Evolutionary conservation across 2,797 vertebrate species (phyloP).

Genomic region (Mus minutoides): DNA sequence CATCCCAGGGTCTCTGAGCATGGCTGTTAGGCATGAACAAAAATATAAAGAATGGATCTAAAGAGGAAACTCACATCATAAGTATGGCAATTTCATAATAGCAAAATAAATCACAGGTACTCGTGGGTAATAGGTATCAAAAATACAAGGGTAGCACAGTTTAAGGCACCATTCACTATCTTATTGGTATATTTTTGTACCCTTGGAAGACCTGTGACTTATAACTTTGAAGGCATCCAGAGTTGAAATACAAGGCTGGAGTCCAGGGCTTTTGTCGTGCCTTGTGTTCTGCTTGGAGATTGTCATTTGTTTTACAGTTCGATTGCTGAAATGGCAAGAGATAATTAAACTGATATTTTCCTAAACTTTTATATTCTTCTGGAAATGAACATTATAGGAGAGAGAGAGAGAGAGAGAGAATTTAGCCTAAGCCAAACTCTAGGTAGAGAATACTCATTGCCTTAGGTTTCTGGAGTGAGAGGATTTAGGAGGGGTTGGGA

Average conservation of each 20-base stretch:
- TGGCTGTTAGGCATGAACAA: not conserved
- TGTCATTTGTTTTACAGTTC: not conserved
- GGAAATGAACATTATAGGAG: slow-evolving; percentile 27
- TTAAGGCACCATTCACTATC: slow-evolving; percentile 18
- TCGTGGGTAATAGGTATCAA: slow-evolving; percentile 50
- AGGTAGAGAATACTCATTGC: not conserved
- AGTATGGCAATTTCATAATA: slow-evolving; percentile 49
- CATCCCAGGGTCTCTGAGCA: not conserved
- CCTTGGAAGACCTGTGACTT: not conserved
- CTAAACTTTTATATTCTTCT: slow-evolving; percentile 15
- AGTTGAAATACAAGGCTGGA: not conserved
- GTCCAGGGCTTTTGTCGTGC: not conserved
- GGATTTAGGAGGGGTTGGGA: not conserved
- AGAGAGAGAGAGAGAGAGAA: not conserved
- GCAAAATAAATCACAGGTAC: not conserved
- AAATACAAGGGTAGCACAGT: too few species aligned
- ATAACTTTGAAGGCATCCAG: not conserved
- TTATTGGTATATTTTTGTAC: not conserved
- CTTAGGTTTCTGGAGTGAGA: not conserved
- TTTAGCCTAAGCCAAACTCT: not conserved
- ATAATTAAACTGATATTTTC: slow-evolving; percentile 41
- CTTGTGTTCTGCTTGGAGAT: slow-evolving; percentile 15
- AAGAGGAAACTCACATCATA: slow-evolving; percentile 58
- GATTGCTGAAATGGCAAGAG: not conserved
- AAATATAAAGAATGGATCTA: slow-evolving; percentile 11